A percentile compares a stretch with the other conserved stretches of the same genome.
Evolutionary conservation across 2,113 vertebrate species (phyloP).

Genomic region (Tilapia sparmanii): DNA sequence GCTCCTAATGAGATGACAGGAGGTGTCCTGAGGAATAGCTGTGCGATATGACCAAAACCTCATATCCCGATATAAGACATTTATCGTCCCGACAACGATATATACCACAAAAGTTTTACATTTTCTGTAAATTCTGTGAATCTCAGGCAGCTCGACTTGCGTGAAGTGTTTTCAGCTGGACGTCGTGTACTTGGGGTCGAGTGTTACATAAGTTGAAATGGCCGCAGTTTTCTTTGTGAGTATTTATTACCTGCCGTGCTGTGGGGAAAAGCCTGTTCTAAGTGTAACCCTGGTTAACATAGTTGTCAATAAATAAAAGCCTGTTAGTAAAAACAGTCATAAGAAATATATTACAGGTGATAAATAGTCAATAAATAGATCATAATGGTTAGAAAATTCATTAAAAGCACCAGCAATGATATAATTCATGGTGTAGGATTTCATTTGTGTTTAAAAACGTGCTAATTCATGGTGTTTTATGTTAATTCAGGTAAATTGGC

Average conservation of each 20-base stretch:
- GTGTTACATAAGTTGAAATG: background rate
- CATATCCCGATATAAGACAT: background rate
- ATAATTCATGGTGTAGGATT: too few relatives aligned
- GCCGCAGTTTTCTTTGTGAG: background rate
- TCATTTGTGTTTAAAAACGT: too few relatives aligned
- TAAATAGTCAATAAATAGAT: too few relatives aligned
- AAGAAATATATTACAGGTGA: too few relatives aligned
- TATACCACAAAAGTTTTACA: background rate
- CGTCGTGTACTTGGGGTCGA: background rate
- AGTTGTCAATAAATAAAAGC: too few relatives aligned
- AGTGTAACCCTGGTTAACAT: too few relatives aligned
- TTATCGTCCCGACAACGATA: background rate
- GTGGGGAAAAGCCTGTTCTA: background rate
- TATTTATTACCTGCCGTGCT: background rate
- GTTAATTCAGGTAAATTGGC: too few relatives aligned
- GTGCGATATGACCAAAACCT: background rate
- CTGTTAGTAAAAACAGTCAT: too few relatives aligned
- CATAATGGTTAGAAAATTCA: too few relatives aligned
- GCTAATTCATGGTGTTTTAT: too few relatives aligned
- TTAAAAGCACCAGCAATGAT: too few relatives aligned
- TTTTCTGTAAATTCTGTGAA: background rate
- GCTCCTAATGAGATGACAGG: background rate
- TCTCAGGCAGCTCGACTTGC: background rate
- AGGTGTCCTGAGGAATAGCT: background rate
- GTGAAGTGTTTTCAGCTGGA: fast-evolving